Percentiles rank a stretch among this genome's conserved stretches.
Conservation (phyloP, 2,888 invertebrate genomes). For the Watsonalla cultraria region DNA sequence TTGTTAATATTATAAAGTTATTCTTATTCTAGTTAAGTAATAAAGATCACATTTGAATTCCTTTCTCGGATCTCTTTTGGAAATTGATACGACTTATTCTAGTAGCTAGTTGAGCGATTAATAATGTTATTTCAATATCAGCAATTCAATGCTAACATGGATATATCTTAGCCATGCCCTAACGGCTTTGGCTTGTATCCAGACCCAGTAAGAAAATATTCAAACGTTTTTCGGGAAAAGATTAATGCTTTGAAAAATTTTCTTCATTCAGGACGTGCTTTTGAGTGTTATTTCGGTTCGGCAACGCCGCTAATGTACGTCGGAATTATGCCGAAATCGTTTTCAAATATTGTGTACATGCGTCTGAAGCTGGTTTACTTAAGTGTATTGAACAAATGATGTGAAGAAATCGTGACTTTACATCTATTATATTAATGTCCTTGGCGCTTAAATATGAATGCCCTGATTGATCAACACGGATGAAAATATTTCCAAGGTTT, state of each 20-base stretch:
- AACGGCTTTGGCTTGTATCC: constrained; percentile 32
- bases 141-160: not conserved
- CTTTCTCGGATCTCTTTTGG: not conserved
- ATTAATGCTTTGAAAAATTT: constrained; percentile 29
- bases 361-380: not conserved
- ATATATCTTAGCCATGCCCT: constrained; percentile 4
- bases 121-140: not conserved
- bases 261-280: constrained; percentile 4
- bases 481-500: no score
- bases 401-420: not conserved
- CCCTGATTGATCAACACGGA: no score
- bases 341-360: constrained; percentile 17
- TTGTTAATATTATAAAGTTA: no score
- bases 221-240: constrained; percentile 30
- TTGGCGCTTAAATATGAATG: no score
- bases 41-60: no score
- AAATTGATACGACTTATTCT: not conserved
- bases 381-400: not conserved
- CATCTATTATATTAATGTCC: not conserved
- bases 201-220: constrained; percentile 42
- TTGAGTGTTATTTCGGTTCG: constrained; percentile 11
- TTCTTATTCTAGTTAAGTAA: no score
- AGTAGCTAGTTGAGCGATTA: not conserved
- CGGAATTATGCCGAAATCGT: constrained; percentile 17
- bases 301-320: constrained; percentile 15